These are phyloP conservation scores for Callaeas wilsoni DNA, from an alignment of 2,113 vertebrate genomes.

Conservation along the genomic window DNA sequence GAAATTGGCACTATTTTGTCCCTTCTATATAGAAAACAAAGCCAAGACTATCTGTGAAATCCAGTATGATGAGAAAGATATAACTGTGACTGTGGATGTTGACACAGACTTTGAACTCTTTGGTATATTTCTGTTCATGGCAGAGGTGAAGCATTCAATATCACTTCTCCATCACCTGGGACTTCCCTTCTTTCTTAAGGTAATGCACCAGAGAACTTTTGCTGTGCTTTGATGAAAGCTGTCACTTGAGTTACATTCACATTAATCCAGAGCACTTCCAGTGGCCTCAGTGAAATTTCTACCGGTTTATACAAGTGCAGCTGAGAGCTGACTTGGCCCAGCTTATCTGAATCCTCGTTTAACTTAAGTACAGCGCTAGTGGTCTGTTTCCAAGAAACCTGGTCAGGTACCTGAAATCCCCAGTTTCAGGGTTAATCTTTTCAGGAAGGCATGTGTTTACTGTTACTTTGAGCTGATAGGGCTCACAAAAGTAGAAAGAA, in stretches of 20 bases:
- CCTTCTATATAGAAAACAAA: slow-evolving; percentile 31
- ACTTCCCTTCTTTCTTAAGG: slow-evolving; percentile 56
- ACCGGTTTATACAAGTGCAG: not conserved
- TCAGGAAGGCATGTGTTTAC: not conserved
- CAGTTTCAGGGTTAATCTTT: not conserved
- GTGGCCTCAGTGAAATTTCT: not conserved
- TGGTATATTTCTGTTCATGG: slow-evolving; percentile 8
- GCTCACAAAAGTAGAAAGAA: not conserved
- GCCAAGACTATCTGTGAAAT: slow-evolving; percentile 16
- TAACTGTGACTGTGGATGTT: slow-evolving; percentile 8
- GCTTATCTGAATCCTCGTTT: not conserved
- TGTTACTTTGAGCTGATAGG: not conserved
- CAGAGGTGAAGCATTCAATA: slow-evolving; percentile 56
- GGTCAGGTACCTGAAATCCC: not conserved
- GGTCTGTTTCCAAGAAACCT: not conserved
- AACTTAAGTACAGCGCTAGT: not conserved
- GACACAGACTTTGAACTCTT: not conserved
- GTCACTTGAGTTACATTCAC: not conserved
- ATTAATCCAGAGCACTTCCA: not conserved
- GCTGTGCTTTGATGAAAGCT: not conserved
- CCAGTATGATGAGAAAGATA: not conserved
- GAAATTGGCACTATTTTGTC: not conserved
- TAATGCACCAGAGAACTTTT: not conserved
- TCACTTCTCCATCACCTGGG: slow-evolving; percentile 30
- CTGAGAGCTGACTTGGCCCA: not conserved